phyloP scores from a whole-genome alignment of 2,113 vertebrate species.

The Daboia siamensis region DNA sequence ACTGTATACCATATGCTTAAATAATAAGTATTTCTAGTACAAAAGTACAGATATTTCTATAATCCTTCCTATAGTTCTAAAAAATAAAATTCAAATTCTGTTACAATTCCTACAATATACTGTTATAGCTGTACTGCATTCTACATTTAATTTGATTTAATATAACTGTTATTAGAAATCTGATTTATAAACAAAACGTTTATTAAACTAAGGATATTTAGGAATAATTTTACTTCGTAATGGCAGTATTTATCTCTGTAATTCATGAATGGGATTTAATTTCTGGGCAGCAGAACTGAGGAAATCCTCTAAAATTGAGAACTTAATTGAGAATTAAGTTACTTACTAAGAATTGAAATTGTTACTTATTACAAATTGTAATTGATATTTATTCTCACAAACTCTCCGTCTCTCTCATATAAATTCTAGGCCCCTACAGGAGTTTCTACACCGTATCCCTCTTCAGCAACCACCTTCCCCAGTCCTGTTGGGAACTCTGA shows the following conservation, averaged over 20 bases:
- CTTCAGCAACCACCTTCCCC: slow-evolving; percentile 42
- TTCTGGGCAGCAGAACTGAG: background rate
- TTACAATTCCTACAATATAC: background rate
- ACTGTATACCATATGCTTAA: background rate
- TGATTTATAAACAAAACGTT: background rate
- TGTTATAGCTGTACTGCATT: background rate
- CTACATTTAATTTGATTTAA: background rate
- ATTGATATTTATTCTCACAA: background rate
- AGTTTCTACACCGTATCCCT: slow-evolving; percentile 18
- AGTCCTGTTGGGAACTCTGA: slow-evolving; percentile 57
- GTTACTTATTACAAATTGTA: background rate
- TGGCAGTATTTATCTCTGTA: background rate
- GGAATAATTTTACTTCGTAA: background rate
- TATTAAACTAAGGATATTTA: background rate
- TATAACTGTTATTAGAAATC: background rate
- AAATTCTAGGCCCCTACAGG: slow-evolving; percentile 45
- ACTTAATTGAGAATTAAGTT: background rate
- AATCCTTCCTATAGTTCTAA: background rate
- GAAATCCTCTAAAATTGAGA: background rate
- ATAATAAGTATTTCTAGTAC: background rate
- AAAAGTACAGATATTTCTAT: background rate
- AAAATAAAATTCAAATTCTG: background rate
- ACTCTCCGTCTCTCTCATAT: slow-evolving; percentile 3
- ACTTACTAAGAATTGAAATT: background rate
- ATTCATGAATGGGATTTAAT: background rate